phyloP scores from a whole-genome alignment of 2,888 invertebrate genomes.

The Drosophila lacicola region DNA sequence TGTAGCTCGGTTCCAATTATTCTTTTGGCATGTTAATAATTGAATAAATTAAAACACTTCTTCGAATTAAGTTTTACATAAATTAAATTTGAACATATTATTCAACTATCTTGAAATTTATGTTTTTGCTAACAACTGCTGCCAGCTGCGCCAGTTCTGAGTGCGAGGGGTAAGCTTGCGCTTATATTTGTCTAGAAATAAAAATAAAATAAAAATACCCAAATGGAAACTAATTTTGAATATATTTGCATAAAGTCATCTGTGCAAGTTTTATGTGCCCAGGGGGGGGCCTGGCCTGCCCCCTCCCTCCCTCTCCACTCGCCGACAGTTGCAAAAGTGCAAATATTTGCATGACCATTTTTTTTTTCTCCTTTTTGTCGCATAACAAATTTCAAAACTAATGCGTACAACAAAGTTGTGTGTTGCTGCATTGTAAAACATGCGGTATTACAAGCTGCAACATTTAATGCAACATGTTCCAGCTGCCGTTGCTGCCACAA shows the following conservation, averaged over 20 bases:
- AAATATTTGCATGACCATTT: constrained; percentile 64
- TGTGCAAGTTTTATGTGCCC: constrained; percentile 63
- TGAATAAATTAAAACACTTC: background rate
- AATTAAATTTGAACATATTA: background rate
- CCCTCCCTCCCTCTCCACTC: constrained; percentile 4
- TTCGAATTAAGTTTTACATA: background rate
- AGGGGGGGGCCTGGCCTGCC: constrained; percentile 11
- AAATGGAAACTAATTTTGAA: constrained; percentile 81
- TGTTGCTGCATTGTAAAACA: constrained; percentile 62
- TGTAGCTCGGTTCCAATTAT: background rate
- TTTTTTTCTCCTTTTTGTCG: constrained; percentile 16
- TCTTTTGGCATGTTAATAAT: background rate
- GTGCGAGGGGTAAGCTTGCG: constrained; percentile 3
- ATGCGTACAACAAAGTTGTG: constrained; percentile 42
- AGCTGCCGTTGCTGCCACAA: constrained; percentile 26
- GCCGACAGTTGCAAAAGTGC: constrained; percentile 37
- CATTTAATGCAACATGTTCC: constrained; percentile 65
- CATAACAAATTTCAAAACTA: constrained; percentile 59
- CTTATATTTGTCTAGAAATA: constrained; percentile 2
- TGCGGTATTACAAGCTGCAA: constrained; percentile 60
- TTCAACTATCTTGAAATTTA: constrained; percentile 7
- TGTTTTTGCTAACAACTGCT: constrained; percentile 4
- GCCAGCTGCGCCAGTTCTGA: constrained; percentile 26
- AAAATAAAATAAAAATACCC: constrained; percentile 12
- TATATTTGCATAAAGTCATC: constrained; percentile 82